Percentiles rank a stretch among this genome's conserved stretches.
These are phyloP conservation scores for Hoplodrina ambigua DNA, from an alignment of 2,888 invertebrate species.

Conservation along the genomic window DNA sequence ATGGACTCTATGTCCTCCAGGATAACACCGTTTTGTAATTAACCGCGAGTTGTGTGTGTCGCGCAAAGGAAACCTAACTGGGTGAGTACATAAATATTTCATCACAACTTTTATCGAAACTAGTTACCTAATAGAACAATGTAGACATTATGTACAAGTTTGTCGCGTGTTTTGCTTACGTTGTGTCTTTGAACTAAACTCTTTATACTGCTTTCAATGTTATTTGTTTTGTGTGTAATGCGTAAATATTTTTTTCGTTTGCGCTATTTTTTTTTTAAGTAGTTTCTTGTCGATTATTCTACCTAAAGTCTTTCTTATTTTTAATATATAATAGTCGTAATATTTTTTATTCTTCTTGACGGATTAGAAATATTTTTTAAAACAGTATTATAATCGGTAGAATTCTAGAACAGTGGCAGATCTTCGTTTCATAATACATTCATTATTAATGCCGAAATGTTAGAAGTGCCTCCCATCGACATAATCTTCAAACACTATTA, in stretches of 20 bases:
- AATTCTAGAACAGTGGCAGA: background rate
- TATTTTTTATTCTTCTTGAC: background rate
- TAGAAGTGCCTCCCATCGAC: conserved; percentile 2
- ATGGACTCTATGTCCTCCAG: conserved; percentile 83
- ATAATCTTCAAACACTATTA: conserved; percentile 32
- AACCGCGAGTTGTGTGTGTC: conserved; percentile 74
- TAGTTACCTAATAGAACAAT: conserved; percentile 43
- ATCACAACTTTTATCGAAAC: conserved; percentile 67
- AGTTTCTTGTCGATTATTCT: background rate
- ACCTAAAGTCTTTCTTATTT: background rate
- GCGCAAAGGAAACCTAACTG: conserved; percentile 73
- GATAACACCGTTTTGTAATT: conserved; percentile 85
- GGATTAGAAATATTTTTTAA: background rate
- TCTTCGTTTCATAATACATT: background rate
- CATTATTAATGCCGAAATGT: conserved; percentile 3
- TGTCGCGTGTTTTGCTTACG: conserved; percentile 29
- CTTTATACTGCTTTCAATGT: conserved; percentile 28
- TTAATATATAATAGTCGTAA: background rate
- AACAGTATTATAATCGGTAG: background rate
- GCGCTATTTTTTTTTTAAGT: conserved; percentile 17
- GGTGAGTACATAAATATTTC: conserved; percentile 78
- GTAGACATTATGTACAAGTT: conserved; percentile 26
- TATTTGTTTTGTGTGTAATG: conserved; percentile 32
- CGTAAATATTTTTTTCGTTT: conserved; percentile 19
- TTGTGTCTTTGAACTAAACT: conserved; percentile 23